Conservation (phyloP, 1,140 invertebrate genomes). For the Euura lappo region DNA sequence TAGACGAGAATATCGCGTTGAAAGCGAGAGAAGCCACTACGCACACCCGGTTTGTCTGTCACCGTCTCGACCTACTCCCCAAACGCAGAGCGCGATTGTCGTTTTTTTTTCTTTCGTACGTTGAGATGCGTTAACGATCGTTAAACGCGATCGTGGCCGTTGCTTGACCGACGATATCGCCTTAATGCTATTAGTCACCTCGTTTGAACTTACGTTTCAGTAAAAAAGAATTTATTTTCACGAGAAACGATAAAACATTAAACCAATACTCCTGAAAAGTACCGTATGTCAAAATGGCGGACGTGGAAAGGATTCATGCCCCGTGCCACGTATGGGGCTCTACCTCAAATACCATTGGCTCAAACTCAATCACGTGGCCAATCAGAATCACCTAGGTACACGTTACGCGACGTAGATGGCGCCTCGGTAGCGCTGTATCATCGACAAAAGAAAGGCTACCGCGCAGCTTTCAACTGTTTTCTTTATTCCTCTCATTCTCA, state of each 20-base stretch:
- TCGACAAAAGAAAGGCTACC: not conserved
- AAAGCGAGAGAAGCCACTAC: not conserved
- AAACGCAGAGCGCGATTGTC: slow-evolving; percentile 4
- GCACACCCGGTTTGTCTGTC: slow-evolving; percentile 29
- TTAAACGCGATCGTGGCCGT: too few relatives aligned
- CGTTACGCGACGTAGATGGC: not conserved
- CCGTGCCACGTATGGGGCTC: slow-evolving; percentile 76
- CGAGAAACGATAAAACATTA: slow-evolving; percentile 73
- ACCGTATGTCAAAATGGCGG: slow-evolving; percentile 82
- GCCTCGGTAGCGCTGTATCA: not conserved
- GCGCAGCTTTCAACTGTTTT: too few relatives aligned
- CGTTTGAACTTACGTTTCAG: slow-evolving; percentile 66
- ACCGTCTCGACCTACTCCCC: slow-evolving; percentile 32
- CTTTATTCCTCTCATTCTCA: too few relatives aligned
- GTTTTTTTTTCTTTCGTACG: not conserved
- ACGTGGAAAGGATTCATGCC: slow-evolving; percentile 74
- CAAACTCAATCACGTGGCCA: slow-evolving; percentile 47
- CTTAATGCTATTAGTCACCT: slow-evolving; percentile 14
- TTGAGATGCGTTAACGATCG: not conserved
- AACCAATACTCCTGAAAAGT: slow-evolving; percentile 72
- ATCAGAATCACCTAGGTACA: not conserved
- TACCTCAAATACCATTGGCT: slow-evolving; percentile 47
- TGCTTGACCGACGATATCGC: not conserved
- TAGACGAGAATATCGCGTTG: not conserved
- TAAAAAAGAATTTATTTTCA: slow-evolving; percentile 67